Percentiles rank a stretch among this genome's conserved stretches.
Conservation (phyloP, 2,797 vertebrate genomes). For the Linurgus olivaceus region DNA sequence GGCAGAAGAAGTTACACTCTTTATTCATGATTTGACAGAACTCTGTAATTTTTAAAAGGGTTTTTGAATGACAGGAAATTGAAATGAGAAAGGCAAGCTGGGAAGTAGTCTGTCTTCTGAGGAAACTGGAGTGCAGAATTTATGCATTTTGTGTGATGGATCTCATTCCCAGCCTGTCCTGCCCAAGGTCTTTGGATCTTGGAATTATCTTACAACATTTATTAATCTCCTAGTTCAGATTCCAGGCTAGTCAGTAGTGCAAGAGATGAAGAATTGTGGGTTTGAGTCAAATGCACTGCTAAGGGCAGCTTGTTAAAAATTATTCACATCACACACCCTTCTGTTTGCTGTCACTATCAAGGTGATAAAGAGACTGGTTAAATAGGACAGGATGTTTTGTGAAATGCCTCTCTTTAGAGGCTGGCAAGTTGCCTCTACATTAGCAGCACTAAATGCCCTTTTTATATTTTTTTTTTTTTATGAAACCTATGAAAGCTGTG, state of each 20-base stretch:
- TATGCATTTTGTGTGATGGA: background rate
- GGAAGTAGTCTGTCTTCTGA: background rate
- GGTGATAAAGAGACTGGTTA: background rate
- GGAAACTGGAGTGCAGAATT: background rate
- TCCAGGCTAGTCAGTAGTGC: background rate
- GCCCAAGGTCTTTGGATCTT: background rate
- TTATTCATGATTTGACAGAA: background rate
- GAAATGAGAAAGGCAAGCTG: background rate
- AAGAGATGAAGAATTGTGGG: background rate
- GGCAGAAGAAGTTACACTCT: background rate
- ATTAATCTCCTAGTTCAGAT: background rate
- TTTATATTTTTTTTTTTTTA: background rate
- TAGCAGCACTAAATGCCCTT: background rate
- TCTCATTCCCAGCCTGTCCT: background rate
- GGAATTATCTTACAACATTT: background rate
- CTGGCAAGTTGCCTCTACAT: background rate
- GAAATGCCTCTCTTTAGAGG: background rate
- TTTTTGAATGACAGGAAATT: background rate
- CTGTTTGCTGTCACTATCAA: background rate
- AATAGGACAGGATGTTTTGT: background rate
- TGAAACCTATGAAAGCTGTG: background rate
- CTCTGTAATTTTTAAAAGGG: background rate
- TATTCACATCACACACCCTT: background rate
- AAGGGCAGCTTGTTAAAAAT: background rate
- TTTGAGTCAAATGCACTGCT: background rate